Conservation (phyloP, 2,113 vertebrate genomes). For the Garra rufa region DNA sequence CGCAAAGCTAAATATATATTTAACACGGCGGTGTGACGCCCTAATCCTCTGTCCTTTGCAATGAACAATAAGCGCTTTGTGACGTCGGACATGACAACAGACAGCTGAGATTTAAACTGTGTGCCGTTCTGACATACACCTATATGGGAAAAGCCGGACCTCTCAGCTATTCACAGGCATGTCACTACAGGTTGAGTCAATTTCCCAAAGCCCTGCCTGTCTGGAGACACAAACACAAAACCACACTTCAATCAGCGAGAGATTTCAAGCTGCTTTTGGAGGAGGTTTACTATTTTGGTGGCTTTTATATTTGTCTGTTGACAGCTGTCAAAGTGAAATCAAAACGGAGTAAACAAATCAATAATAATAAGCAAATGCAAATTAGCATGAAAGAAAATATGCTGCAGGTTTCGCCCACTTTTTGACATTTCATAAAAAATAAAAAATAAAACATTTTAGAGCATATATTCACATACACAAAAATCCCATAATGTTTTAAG, state of each 20-base stretch:
- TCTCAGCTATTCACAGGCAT: slow-evolving; percentile 16
- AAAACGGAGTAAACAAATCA: neutral
- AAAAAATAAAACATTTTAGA: too few relatives aligned
- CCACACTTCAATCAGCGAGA: neutral
- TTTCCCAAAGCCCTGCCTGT: slow-evolving; percentile 18
- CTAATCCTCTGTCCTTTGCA: slow-evolving; percentile 3
- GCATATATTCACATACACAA: neutral
- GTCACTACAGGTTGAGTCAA: slow-evolving; percentile 1
- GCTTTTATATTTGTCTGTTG: neutral
- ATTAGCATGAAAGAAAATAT: neutral
- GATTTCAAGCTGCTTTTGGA: neutral
- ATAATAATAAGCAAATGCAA: neutral
- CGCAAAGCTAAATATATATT: slow-evolving; percentile 33
- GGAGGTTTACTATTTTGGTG: neutral
- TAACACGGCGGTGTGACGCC: slow-evolving; percentile 19
- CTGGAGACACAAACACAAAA: slow-evolving; percentile 15
- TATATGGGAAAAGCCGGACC: neutral
- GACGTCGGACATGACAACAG: slow-evolving; percentile 17
- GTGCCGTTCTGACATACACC: neutral
- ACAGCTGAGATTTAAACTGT: neutral
- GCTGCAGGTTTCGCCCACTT: neutral
- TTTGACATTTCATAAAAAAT: neutral
- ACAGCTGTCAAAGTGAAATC: neutral
- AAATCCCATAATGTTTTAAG: neutral
- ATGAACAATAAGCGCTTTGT: slow-evolving; percentile 18